These are phyloP conservation scores for Bucco capensis DNA, from an alignment of 2,113 vertebrate species.

Conservation along the genomic window DNA sequence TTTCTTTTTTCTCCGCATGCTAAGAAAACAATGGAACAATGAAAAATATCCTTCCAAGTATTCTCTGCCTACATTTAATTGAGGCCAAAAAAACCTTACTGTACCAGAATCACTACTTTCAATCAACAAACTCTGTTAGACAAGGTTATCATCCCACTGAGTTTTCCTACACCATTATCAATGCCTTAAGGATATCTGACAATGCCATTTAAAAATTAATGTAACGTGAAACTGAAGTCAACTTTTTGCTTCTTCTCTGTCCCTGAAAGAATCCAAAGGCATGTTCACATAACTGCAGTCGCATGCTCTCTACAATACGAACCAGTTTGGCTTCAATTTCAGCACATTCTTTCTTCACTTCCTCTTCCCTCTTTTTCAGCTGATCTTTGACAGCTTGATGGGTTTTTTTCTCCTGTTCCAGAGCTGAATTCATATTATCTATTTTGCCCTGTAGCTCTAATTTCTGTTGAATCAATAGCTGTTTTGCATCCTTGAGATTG, in stretches of 20 bases:
- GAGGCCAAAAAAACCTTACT: background rate
- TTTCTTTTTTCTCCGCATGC: conserved; percentile 82
- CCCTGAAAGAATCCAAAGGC: background rate
- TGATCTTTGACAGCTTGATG: conserved; percentile 81
- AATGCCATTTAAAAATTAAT: background rate
- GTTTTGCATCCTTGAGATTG: conserved; percentile 88
- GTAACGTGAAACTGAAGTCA: background rate
- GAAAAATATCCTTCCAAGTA: background rate
- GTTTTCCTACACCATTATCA: background rate
- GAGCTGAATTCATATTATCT: conserved; percentile 70
- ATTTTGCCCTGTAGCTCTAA: conserved; percentile 87
- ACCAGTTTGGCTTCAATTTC: conserved; percentile 81
- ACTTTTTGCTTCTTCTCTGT: background rate
- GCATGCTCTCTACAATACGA: conserved; percentile 6
- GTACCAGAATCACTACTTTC: background rate
- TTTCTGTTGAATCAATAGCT: conserved; percentile 94
- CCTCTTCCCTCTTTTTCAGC: conserved; percentile 80
- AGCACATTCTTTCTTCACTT: conserved; percentile 77
- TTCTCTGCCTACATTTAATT: background rate
- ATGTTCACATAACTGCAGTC: background rate
- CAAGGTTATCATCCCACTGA: background rate
- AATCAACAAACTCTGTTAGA: background rate
- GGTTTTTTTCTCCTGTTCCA: conserved; percentile 83
- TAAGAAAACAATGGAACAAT: conserved; percentile 48
- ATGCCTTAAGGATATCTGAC: background rate